A percentile compares a stretch with the other conserved stretches of the same genome.
Conservation (phyloP, 1,140 invertebrate species). For the Pygmarrhopalites habei region DNA sequence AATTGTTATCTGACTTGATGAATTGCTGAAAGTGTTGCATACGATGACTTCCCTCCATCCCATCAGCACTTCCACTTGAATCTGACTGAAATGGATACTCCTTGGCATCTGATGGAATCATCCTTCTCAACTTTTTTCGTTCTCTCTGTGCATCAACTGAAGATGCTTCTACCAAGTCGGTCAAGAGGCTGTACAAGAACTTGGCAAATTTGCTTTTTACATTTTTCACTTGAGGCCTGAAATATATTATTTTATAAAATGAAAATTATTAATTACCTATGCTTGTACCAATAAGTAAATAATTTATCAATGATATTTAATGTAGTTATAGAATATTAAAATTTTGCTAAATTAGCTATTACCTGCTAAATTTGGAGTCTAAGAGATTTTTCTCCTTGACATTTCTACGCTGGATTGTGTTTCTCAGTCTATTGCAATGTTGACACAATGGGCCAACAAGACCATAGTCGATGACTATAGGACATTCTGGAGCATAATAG, state of each 20-base stretch:
- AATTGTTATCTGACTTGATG: background rate
- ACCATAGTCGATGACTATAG: slow-evolving; percentile 22
- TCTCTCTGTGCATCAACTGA: slow-evolving; percentile 6
- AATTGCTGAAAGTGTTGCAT: background rate
- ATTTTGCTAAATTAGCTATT: background rate
- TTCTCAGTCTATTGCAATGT: slow-evolving; percentile 18
- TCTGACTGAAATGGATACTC: slow-evolving; percentile 2
- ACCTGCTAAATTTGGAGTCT: slow-evolving; percentile 9
- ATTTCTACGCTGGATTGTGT: slow-evolving; percentile 8
- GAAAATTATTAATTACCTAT: background rate
- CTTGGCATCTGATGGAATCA: slow-evolving; percentile 5
- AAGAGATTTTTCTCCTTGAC: slow-evolving; percentile 3
- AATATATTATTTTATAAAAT: background rate
- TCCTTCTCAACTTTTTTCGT: slow-evolving; percentile 2
- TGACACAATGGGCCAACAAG: slow-evolving; percentile 15
- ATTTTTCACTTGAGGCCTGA: slow-evolving; percentile 6
- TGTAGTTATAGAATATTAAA: no score
- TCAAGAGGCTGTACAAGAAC: slow-evolving; percentile 2
- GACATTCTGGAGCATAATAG: slow-evolving; percentile 23
- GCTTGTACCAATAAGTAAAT: background rate
- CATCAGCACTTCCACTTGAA: background rate
- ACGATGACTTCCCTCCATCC: background rate
- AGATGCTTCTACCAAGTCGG: slow-evolving; percentile 8
- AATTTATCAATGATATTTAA: background rate
- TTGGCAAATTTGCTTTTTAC: slow-evolving; percentile 5